These are phyloP conservation scores for Apaloderma vittatum DNA, from an alignment of 2,113 vertebrate species.

Conservation along the genomic window DNA sequence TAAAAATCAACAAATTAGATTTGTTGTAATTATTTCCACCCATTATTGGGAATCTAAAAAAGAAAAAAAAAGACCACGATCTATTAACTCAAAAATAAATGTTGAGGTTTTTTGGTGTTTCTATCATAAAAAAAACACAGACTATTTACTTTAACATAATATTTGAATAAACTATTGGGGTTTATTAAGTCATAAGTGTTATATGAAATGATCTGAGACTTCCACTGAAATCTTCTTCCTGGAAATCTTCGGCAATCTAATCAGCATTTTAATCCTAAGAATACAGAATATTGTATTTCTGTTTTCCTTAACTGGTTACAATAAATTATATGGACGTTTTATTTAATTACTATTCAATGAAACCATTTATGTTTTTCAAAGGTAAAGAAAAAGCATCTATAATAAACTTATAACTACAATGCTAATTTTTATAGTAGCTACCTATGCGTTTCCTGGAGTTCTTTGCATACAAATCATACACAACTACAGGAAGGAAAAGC, in stretches of 20 bases:
- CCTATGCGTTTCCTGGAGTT: neutral
- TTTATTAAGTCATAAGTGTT: neutral
- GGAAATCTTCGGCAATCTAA: neutral
- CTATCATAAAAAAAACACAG: neutral
- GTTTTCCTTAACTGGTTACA: neutral
- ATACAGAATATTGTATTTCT: neutral
- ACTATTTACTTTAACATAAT: neutral
- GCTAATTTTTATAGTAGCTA: neutral
- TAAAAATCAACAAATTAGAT: neutral
- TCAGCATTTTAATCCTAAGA: neutral
- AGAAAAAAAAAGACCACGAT: too few relatives aligned
- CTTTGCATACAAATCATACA: neutral
- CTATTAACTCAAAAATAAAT: too few relatives aligned
- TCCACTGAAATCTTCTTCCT: neutral
- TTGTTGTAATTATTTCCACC: neutral
- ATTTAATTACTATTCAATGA: neutral
- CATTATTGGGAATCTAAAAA: neutral
- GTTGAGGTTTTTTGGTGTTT: neutral
- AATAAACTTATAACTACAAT: neutral
- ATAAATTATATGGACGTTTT: neutral
- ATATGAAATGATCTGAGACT: neutral
- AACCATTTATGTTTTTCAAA: neutral
- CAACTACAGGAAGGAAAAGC: neutral
- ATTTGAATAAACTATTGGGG: neutral
- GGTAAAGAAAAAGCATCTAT: neutral